phyloP scores from a whole-genome alignment of 2,797 vertebrate genomes.

The Allobates femoralis region DNA sequence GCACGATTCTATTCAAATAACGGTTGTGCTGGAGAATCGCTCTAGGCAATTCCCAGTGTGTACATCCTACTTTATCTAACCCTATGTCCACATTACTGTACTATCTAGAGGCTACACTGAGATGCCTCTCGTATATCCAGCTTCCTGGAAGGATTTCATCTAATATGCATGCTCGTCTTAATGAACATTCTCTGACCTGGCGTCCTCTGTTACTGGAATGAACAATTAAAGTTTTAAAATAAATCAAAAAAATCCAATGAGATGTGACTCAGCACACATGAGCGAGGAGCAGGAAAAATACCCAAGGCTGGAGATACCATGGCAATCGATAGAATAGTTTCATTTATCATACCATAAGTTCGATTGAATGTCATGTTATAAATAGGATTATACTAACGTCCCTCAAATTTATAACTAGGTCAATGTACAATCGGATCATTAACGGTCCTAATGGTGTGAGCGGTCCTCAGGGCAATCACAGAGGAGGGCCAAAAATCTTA shows the following conservation, averaged over 20 bases:
- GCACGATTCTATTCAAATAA: background rate
- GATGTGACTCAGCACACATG: slow-evolving; percentile 35
- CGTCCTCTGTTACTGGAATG: slow-evolving; percentile 59
- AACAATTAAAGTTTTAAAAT: slow-evolving; percentile 55
- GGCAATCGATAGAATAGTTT: slow-evolving; percentile 43
- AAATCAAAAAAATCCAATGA: slow-evolving; percentile 37
- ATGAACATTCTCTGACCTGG: slow-evolving; percentile 52
- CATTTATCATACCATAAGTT: slow-evolving; percentile 21
- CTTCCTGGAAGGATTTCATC: slow-evolving; percentile 56
- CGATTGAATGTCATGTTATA: background rate
- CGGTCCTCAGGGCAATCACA: background rate
- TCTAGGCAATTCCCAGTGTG: slow-evolving; percentile 23
- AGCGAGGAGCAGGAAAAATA: slow-evolving; percentile 19
- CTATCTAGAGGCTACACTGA: background rate
- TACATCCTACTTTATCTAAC: slow-evolving; percentile 18
- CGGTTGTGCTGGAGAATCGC: slow-evolving; percentile 12
- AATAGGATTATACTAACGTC: background rate
- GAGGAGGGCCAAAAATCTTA: background rate
- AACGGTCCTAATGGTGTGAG: background rate
- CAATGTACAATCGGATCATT: background rate
- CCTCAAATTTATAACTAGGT: background rate
- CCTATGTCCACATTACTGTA: slow-evolving; percentile 9
- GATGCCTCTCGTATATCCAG: slow-evolving; percentile 34
- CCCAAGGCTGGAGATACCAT: slow-evolving; percentile 29
- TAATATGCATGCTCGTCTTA: slow-evolving; percentile 47